These are phyloP conservation scores for Stichopus chloronotus DNA, from an alignment of 35 echinoderm and acorn worm species.

Conservation along the genomic window DNA sequence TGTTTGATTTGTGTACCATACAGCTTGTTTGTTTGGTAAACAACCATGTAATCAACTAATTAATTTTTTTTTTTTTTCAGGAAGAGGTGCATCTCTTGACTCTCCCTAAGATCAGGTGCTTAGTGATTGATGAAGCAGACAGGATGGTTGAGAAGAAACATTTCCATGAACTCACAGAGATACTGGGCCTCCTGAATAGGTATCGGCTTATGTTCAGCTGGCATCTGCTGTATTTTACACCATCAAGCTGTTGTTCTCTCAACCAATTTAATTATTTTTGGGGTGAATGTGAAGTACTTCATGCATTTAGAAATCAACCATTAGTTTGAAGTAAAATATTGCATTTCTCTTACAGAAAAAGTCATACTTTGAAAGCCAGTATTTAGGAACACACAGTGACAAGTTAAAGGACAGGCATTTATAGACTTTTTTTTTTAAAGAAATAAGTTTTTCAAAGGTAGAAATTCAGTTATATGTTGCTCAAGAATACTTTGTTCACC, in stretches of 20 bases:
- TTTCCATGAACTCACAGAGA: conserved; percentile 79
- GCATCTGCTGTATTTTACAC: background rate
- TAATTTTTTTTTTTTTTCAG: conserved; percentile 34
- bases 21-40: too few relatives aligned
- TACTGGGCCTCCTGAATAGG: conserved; percentile 80
- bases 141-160: conserved; percentile 97
- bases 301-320: background rate
- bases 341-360: too few relatives aligned
- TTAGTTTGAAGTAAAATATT: background rate
- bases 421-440: too few relatives aligned
- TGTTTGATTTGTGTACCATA: too few relatives aligned
- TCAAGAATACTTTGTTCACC: too few relatives aligned
- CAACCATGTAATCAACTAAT: background rate
- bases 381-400: too few relatives aligned
- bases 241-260: background rate
- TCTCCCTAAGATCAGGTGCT: conserved; percentile 47
- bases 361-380: too few relatives aligned
- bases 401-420: too few relatives aligned
- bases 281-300: background rate
- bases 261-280: background rate
- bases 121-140: conserved; percentile 96
- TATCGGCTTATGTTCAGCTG: background rate
- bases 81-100: conserved; percentile 73
- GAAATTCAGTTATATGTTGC: too few relatives aligned
- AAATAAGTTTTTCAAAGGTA: too few relatives aligned